Base-by-base conservation (phyloP, 1,140 invertebrate genomes). In the Conus betulinus region DNA sequence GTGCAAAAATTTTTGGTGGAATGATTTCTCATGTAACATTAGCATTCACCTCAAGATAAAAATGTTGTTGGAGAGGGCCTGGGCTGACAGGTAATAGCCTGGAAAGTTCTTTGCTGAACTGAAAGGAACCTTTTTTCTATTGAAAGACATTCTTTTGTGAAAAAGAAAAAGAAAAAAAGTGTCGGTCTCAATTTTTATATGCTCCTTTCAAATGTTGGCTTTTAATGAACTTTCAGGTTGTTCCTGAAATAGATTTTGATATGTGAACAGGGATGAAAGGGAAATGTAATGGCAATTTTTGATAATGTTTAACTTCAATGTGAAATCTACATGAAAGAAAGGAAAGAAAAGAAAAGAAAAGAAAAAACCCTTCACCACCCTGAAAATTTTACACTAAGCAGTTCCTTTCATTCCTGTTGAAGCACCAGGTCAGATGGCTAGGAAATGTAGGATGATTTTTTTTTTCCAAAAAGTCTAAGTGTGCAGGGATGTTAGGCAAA, bases 51-150 rank as follows among this genome's bases (percentile, higher is more conserved):
- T 52, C 85, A 87, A 87, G n/a, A 78, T 87, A 74, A 74, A 85
- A 87, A 76, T 87, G 89, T 90, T 90, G 87, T 90, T 90, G 89
- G 89, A 90, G 89, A 90, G 89, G 89, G 89, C 89, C 89, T 90
- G 89, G 89, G 89, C 89, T 90, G 89, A 88, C 89, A 90, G 89
- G 89, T 90, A 88, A 88, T 90, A 90, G 87, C 88, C 89, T 90
- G 87, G 88, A 88, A 90, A 90, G 89, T 90, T 90, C 89, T 76
- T 86, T 85, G 55, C 53, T 63, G n/a, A 25, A 53, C 51, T 84
- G 78, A 79, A 79, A 51, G 78, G 78, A 71, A 71, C 20, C 67
- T 81, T 53, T 81, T 60, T 60, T 25, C 17, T 76, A 39, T 39
- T 39, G 39, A 15, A 27, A 76, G 17, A 74, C 20, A 11, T 87